Evolutionary conservation across 2,888 invertebrate genomes (phyloP).

Genomic region (Phyllotreta striolata): DNA sequence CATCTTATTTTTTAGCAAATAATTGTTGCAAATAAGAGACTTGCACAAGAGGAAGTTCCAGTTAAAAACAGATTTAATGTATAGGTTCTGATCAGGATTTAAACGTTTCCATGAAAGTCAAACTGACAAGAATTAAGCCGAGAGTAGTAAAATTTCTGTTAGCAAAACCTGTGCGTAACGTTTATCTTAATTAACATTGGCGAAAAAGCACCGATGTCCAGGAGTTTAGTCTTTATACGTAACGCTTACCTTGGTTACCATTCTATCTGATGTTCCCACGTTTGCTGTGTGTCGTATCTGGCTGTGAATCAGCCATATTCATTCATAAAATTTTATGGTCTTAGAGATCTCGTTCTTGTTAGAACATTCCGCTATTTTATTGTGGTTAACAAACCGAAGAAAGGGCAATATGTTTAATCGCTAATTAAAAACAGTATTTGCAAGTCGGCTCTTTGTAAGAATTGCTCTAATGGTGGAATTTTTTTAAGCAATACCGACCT

Average conservation of each 20-base stretch:
- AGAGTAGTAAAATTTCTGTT: conserved; percentile 16
- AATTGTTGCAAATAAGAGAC: too few relatives aligned
- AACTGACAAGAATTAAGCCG: conserved; percentile 8
- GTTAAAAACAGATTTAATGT: too few relatives aligned
- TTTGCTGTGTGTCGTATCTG: conserved; percentile 43
- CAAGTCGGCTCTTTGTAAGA: too few relatives aligned
- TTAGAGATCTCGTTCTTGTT: conserved; percentile 24
- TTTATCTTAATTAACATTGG: conserved; percentile 20
- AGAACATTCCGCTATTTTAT: conserved; percentile 14
- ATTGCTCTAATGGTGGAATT: too few relatives aligned
- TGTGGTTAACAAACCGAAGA: conserved; percentile 4
- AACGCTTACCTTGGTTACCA: conserved; percentile 31
- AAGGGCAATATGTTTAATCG: too few relatives aligned
- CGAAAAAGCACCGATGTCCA: conserved; percentile 3
- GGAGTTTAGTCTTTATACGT: conserved; percentile 11
- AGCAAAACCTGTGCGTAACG: conserved; percentile 7
- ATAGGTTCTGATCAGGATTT: too few relatives aligned
- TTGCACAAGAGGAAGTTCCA: too few relatives aligned
- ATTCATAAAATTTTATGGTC: conserved; percentile 43
- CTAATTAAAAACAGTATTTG: too few relatives aligned
- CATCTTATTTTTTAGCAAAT: too few relatives aligned
- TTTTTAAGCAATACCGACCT: too few relatives aligned
- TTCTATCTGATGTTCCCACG: conserved; percentile 49
- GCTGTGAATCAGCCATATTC: conserved; percentile 43
- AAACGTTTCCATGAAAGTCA: conserved; percentile 16